Percentiles rank a stretch among this genome's conserved stretches.
Conservation (phyloP, 2,888 invertebrate genomes). For the Mellilla xanthometata region DNA sequence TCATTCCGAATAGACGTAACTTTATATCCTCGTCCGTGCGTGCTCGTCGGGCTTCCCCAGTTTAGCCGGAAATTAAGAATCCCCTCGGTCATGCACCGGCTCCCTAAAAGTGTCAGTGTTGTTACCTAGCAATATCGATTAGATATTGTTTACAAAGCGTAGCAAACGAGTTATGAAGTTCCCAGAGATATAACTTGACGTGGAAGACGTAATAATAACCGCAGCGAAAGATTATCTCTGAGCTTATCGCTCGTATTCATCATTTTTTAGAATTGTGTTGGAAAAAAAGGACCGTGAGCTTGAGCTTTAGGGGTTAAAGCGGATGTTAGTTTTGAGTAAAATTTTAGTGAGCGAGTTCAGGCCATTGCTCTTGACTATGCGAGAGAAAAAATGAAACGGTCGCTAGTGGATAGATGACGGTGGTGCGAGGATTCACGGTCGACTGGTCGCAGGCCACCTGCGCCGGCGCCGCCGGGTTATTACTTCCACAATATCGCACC, state of each 20-base stretch:
- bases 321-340: constrained; percentile 24
- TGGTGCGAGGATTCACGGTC: constrained; percentile 72
- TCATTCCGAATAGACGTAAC: constrained; percentile 21
- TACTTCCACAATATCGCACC: constrained; percentile 41
- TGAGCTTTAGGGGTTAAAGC: constrained; percentile 18
- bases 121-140: constrained; percentile 77
- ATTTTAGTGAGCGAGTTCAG: constrained; percentile 40
- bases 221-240: constrained; percentile 19
- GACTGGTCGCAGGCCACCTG: constrained; percentile 72
- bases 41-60: constrained; percentile 55
- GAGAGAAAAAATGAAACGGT: constrained; percentile 72
- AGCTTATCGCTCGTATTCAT: constrained; percentile 24
- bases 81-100: constrained; percentile 51
- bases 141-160: constrained; percentile 22
- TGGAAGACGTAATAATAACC: constrained; percentile 18
- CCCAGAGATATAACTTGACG: constrained; percentile 12
- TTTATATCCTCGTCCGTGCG: constrained; percentile 26
- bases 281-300: constrained; percentile 27
- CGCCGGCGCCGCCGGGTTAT: constrained; percentile 40
- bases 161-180: constrained; percentile 10
- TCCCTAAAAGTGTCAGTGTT: constrained; percentile 58
- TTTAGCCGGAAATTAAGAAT: constrained; percentile 69
- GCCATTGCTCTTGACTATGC: constrained; percentile 66
- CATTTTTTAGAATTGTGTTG: constrained; percentile 4
- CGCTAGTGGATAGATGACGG: constrained; percentile 54